Evolutionary conservation across 2,113 vertebrate species (phyloP).

Genomic region (Ovis aries): DNA sequence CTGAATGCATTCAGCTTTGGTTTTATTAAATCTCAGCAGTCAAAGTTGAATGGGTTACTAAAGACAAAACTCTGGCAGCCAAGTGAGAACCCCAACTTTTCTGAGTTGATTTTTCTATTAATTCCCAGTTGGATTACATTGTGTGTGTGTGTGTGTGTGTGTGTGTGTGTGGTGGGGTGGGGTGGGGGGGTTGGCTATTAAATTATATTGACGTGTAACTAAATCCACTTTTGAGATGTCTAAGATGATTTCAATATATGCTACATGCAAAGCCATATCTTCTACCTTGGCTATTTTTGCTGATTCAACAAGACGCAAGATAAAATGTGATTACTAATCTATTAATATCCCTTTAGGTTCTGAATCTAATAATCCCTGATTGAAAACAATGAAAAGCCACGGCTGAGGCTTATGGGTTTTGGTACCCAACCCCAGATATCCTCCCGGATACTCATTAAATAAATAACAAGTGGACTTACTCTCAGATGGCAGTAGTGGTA

Average conservation of each 20-base stretch:
- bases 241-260: not conserved
- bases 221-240: not conserved
- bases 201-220: not conserved
- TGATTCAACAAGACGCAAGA: not conserved
- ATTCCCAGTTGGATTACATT: not conserved
- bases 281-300: not conserved
- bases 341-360: not conserved
- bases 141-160: not conserved
- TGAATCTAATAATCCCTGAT: not conserved
- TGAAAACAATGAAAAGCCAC: not conserved
- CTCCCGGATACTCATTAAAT: not conserved
- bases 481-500: not conserved
- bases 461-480: not conserved
- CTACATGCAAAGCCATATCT: not conserved
- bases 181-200: not conserved
- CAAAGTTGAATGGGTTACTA: not conserved
- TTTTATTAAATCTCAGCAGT: not conserved
- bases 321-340: not conserved
- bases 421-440: not conserved
- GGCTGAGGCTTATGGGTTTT: not conserved
- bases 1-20: not conserved
- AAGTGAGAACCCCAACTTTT: not conserved
- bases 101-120: not conserved
- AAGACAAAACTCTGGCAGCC: not conserved
- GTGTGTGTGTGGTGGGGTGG: no score